Percentiles rank a stretch among this genome's conserved stretches.
These are phyloP conservation scores for Danaus melanippus DNA, from an alignment of 1,140 invertebrate species.

Conservation along the genomic window DNA sequence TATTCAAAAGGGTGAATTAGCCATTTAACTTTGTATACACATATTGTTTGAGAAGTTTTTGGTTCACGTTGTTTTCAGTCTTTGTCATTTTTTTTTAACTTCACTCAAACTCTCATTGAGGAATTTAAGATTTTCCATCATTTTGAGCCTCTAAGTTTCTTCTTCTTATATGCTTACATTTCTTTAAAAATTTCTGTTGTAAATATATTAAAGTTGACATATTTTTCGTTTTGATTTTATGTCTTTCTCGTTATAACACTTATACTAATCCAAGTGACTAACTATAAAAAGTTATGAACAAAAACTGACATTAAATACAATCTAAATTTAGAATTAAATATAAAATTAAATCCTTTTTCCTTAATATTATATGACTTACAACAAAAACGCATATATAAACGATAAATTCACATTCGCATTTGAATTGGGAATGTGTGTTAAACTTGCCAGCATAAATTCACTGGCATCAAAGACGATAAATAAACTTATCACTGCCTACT, in stretches of 20 bases:
- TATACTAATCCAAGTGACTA: too few relatives aligned
- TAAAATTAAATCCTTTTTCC: too few relatives aligned
- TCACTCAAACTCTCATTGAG: too few relatives aligned
- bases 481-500: slow-evolving; percentile 9
- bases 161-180: slow-evolving; percentile 14
- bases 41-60: slow-evolving; percentile 15
- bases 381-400: too few relatives aligned
- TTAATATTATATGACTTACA: too few relatives aligned
- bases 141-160: background rate
- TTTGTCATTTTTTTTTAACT: slow-evolving; percentile 6
- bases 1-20: slow-evolving; percentile 24
- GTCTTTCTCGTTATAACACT: background rate
- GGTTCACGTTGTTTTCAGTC: slow-evolving; percentile 12
- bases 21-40: slow-evolving; percentile 23
- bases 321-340: too few relatives aligned
- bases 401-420: too few relatives aligned
- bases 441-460: too few relatives aligned
- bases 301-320: too few relatives aligned
- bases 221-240: background rate
- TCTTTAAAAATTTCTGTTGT: slow-evolving; percentile 2
- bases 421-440: too few relatives aligned
- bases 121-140: too few relatives aligned
- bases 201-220: background rate
- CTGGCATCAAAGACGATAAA: slow-evolving; percentile 1
- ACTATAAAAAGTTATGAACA: too few relatives aligned